Conservation (phyloP, 2,797 vertebrate genomes). For the Chromis chromis region DNA sequence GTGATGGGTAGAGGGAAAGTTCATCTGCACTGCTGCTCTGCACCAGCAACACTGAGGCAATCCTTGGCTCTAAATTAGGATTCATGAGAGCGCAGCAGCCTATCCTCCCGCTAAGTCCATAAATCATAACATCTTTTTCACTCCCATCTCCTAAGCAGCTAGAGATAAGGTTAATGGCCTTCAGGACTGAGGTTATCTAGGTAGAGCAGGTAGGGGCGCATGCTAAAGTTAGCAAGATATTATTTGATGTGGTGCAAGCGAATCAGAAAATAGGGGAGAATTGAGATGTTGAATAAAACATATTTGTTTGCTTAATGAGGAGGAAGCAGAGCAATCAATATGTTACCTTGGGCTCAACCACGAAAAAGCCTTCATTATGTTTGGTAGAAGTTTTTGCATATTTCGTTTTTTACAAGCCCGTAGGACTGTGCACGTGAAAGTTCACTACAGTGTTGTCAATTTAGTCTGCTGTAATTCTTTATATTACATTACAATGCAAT, state of each 20-base stretch:
- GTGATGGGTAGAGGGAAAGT: conserved; percentile 61
- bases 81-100: conserved; percentile 63
- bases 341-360: conserved; percentile 13
- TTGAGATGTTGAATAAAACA: conserved; percentile 1
- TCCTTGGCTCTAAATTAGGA: conserved; percentile 69
- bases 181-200: conserved; percentile 65
- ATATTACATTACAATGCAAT: background rate
- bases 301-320: conserved; percentile 8
- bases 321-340: conserved; percentile 13
- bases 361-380: conserved; percentile 3
- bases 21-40: conserved; percentile 58
- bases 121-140: conserved; percentile 76
- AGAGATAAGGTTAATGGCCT: conserved; percentile 72
- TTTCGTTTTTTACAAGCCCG: background rate
- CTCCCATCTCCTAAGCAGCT: conserved; percentile 54
- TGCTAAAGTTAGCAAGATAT: conserved; percentile 26
- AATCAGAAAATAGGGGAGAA: conserved; percentile 14
- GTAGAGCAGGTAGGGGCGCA: conserved; percentile 32
- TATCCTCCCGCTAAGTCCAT: conserved; percentile 63
- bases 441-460: background rate
- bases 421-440: background rate
- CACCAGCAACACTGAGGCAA: conserved; percentile 49
- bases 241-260: conserved; percentile 30
- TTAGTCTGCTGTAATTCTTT: background rate
- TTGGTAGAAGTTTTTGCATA: background rate